Evolutionary conservation across 2,888 invertebrate genomes (phyloP).

Genomic region (Aspidiotus destructor): DNA sequence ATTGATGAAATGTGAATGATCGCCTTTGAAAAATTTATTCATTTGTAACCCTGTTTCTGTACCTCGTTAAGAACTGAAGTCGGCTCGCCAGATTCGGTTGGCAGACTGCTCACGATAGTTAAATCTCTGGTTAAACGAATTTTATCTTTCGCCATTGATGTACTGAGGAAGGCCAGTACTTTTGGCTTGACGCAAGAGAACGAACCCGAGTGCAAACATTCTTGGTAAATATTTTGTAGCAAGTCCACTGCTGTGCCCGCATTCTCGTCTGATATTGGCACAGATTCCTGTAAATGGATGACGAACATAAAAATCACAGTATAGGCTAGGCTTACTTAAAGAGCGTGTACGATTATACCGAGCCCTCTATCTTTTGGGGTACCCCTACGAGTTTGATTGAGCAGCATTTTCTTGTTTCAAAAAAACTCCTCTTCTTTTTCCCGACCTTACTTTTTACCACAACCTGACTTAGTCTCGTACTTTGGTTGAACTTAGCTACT

Average conservation of each 20-base stretch:
- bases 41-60: neutral
- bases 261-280: constrained; percentile 10
- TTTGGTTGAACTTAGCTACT: too few species aligned
- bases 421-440: too few species aligned
- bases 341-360: too few species aligned
- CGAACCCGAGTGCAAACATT: constrained; percentile 30
- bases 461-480: too few species aligned
- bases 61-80: constrained; percentile 31
- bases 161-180: constrained; percentile 61
- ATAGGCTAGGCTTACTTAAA: too few species aligned
- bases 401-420: too few species aligned
- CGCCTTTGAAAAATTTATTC: neutral
- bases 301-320: too few species aligned
- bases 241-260: constrained; percentile 23
- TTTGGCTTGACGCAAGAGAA: constrained; percentile 64
- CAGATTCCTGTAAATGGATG: constrained; percentile 16
- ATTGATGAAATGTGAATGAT: neutral
- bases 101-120: constrained; percentile 50
- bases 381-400: too few species aligned
- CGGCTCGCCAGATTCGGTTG: constrained; percentile 31
- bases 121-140: constrained; percentile 66
- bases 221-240: constrained; percentile 29
- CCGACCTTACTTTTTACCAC: too few species aligned
- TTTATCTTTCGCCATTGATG: constrained; percentile 47
- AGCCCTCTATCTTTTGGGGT: too few species aligned